phyloP scores from a whole-genome alignment of 2,888 invertebrate genomes.

The Rapana venosa region DNA sequence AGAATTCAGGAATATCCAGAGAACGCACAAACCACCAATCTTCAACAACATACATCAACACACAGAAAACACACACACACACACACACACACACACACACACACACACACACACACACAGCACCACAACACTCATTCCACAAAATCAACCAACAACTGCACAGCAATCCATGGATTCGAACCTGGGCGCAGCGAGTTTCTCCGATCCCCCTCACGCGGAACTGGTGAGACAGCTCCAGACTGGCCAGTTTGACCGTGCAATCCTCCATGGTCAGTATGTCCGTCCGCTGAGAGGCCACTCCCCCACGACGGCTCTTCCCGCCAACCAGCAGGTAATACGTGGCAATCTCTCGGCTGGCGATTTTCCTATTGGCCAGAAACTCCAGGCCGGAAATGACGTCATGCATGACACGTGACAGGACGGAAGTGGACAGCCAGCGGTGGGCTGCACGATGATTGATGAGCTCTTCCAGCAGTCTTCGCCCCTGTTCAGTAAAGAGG shows the following conservation, averaged over 20 bases:
- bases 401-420: slow-evolving; percentile 17
- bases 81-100: no score
- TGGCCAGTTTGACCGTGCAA: slow-evolving; percentile 29
- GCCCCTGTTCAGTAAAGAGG: background rate
- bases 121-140: no score
- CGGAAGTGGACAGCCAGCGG: slow-evolving; percentile 30
- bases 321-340: slow-evolving; percentile 33
- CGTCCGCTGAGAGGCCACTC: background rate
- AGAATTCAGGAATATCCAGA: no score
- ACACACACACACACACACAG: no score
- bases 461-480: slow-evolving; percentile 28
- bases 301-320: slow-evolving; percentile 31
- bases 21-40: no score
- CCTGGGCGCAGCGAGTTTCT: slow-evolving; percentile 2
- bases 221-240: slow-evolving; percentile 29
- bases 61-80: no score
- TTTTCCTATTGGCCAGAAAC: slow-evolving; percentile 8
- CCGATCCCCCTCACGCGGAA: background rate
- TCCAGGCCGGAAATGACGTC: slow-evolving; percentile 34
- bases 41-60: no score
- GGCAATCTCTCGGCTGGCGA: slow-evolving; percentile 42
- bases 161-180: background rate
- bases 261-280: slow-evolving; percentile 34
- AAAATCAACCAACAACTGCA: no score
- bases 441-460: slow-evolving; percentile 34